Evolutionary conservation across 2,888 invertebrate species (phyloP), one percentile per base, ranked within the genome.

Genomic region (Folsomia manolachei): DNA sequence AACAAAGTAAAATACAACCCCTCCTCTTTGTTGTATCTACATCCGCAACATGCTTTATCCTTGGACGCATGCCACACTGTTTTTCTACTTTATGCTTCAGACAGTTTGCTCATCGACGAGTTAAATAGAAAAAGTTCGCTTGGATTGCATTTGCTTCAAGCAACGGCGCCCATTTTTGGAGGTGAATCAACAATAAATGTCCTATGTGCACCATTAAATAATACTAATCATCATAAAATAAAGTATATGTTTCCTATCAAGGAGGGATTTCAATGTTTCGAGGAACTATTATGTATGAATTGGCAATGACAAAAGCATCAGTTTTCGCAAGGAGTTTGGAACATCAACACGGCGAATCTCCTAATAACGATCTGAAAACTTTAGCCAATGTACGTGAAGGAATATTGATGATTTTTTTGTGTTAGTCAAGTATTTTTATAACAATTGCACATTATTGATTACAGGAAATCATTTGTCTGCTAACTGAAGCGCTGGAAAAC

Each of bases 231-330:
- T 61, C 69, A 39, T 69, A 61, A 56, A 67, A 67, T 60, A 26
- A 67, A 21, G 60, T 56, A 67, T 27, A 26, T 67, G 56, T n/a
- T n/a, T n/a, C n/a, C n/a, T n/a, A n/a, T n/a, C n/a, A n/a, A n/a
- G n/a, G n/a, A 79, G 81, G 81, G 11, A 80, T 81, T 60, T 79
- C 81, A 18, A 80, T 75, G 70, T 79, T 81, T 39, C 75, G 80
- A 52, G 81, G 81, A 62, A 81, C 81, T 0, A 74, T 78, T 7
- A 62, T 77, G 63, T 81, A 80, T 69, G 81, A 81, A 64, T 71
- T 81, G 26, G 80, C 78, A 27, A 76, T 78, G 67, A 77, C 79
- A 23, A 76, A 79, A 70, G 71, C 79, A 27, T 76, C 73, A 2
- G 51, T 75, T 18, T 70, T 75, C 11, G 71, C 71, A 65, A 27